These are phyloP conservation scores for Drosophila colorata DNA, from an alignment of 2,888 invertebrate species.

Conservation along the genomic window DNA sequence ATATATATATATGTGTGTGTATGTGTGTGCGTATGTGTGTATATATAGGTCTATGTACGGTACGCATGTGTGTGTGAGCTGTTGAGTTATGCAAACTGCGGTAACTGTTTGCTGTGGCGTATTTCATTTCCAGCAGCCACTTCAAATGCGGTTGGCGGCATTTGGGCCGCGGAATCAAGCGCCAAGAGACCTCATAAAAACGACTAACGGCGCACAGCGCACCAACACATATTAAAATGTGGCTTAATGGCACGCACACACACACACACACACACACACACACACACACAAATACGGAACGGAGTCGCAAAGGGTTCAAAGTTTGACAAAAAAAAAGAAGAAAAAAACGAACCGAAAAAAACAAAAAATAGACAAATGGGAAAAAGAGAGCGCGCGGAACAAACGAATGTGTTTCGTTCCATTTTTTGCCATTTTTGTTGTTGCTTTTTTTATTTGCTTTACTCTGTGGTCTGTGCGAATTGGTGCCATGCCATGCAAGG, in stretches of 20 bases:
- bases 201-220: constrained; percentile 68
- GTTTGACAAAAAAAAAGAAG: constrained; percentile 51
- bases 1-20: background rate
- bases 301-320: constrained; percentile 68
- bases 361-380: constrained; percentile 6
- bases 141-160: constrained; percentile 80
- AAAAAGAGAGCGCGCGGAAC: constrained; percentile 19
- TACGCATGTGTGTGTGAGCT: constrained; percentile 21
- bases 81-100: constrained; percentile 75
- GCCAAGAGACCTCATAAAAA: constrained; percentile 81
- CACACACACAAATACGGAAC: constrained; percentile 19
- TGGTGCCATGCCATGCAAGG: constrained; percentile 61
- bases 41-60: background rate
- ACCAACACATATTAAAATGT: constrained; percentile 72
- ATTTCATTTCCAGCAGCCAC: constrained; percentile 75
- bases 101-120: constrained; percentile 64
- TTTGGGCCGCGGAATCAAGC: constrained; percentile 80
- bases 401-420: constrained; percentile 66
- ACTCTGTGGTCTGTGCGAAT: constrained; percentile 45
- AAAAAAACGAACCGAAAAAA: constrained; percentile 4
- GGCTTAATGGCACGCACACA: constrained; percentile 67
- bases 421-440: constrained; percentile 35
- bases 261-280: constrained; percentile 18
- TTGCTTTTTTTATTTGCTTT: constrained; percentile 21
- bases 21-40: background rate